Evolutionary conservation across 2,113 vertebrate genomes (phyloP).

Genomic region (Clarias gariepinus): DNA sequence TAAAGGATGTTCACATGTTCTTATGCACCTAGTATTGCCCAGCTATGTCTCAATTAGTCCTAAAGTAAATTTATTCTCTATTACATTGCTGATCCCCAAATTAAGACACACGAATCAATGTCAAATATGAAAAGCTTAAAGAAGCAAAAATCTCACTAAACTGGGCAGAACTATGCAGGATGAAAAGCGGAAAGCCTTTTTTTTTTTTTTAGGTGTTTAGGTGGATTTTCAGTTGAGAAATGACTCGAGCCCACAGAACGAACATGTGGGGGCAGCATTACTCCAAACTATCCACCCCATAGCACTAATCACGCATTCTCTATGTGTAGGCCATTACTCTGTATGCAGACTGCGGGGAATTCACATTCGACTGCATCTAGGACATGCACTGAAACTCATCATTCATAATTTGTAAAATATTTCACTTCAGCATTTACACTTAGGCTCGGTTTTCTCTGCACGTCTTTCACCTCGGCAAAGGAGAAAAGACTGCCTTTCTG

Average conservation of each 20-base stretch:
- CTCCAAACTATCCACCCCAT: background rate
- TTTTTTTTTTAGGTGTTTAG: background rate
- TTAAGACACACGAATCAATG: background rate
- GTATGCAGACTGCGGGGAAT: conserved; percentile 13
- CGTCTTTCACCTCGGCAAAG: background rate
- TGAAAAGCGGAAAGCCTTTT: background rate
- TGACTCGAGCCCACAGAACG: background rate
- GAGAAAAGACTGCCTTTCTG: background rate
- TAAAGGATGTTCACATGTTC: background rate
- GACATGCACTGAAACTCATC: conserved; percentile 25
- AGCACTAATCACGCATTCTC: conserved; percentile 27
- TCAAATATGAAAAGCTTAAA: background rate
- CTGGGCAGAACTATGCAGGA: background rate
- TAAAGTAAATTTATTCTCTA: background rate
- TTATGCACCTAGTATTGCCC: background rate
- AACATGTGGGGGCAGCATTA: conserved; percentile 40
- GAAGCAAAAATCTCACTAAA: background rate
- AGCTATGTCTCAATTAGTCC: background rate
- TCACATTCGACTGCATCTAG: conserved; percentile 24
- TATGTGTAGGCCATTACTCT: conserved; percentile 19
- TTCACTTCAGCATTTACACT: conserved; percentile 27
- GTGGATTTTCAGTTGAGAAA: background rate
- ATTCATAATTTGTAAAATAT: conserved; percentile 32
- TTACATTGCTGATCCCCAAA: background rate
- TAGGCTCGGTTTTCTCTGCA: background rate